Base-by-base conservation (phyloP, 2,888 invertebrate genomes). In the Hyles lineata region DNA sequence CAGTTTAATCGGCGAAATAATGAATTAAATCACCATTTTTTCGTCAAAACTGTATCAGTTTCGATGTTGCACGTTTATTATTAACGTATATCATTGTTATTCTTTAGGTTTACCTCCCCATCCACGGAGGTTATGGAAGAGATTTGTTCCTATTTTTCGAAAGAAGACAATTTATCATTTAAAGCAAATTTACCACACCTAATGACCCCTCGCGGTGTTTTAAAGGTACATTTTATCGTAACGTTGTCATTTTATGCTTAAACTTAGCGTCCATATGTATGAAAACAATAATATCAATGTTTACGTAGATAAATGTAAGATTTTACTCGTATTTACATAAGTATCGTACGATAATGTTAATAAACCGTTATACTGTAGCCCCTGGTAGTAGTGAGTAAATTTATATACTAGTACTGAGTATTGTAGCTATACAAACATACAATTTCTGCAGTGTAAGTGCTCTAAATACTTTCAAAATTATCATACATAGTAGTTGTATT, bases 81-180 rank as follows among this genome's bases (percentile, higher is more conserved):
- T 77, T 78, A 79, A 74, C 78, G 82, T 83, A 86, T 88, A 86
- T 84, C 86, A 79, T 82, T 80, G 79, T 81, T 86, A 89, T 90
- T 90, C 90, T 87, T 72, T 90, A 93, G 93, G 92, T 92, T 87
- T 89, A 87, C 88, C 83, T 87, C 87, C 84, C 82, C 82, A 88
- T 87, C 87, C 85, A 81, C 92, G 91, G 91, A 94, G 94, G 94
- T 94, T 94, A 94, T 93, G 93, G 93, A 91, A 89, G 87, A 87
- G 85, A 87, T 87, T 89, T 91, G 90, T 89, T 86, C 90, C 81
- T 90, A 91, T 91, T 91, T 89, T 88, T 85, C 83, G 82, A 89
- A 88, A 82, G 90, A 91, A 92, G 92, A 90, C 86, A 89, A 86
- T 90, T 84, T 92, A 88, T 84, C 84, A 81, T 85, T 88, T 84